Conservation (phyloP, 2,797 vertebrate species). For the Cyprinodon diabolis region DNA sequence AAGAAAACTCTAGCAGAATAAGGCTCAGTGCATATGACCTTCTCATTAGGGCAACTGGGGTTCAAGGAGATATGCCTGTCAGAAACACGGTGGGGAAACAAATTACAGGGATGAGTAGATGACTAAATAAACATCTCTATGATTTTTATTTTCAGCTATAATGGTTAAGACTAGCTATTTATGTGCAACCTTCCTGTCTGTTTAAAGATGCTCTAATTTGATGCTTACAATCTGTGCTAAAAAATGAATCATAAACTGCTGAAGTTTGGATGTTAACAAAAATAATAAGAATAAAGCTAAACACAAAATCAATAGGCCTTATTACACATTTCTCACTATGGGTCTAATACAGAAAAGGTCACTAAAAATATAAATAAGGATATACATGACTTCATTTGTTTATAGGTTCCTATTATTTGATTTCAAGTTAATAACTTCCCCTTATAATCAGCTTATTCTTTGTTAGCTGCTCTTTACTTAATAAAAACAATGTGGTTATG, state of each 20-base stretch:
- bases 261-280: background rate
- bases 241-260: background rate
- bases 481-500: slow-evolving; percentile 18
- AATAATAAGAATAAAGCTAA: background rate
- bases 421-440: background rate
- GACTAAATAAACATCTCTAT: too few relatives aligned
- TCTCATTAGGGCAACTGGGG: too few relatives aligned
- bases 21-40: too few relatives aligned
- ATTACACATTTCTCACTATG: background rate
- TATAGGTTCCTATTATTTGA: background rate
- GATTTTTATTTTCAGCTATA: too few relatives aligned
- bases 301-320: background rate
- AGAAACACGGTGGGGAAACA: too few relatives aligned
- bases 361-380: background rate
- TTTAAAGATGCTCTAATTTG: slow-evolving; percentile 16
- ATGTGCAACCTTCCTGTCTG: slow-evolving; percentile 7
- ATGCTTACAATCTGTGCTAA: slow-evolving; percentile 2
- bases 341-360: background rate
- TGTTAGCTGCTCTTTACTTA: background rate
- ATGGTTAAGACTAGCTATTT: too few relatives aligned
- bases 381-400: background rate
- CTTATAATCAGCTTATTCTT: background rate
- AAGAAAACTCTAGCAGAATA: too few relatives aligned
- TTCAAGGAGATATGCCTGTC: too few relatives aligned
- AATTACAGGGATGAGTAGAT: too few relatives aligned